A percentile compares a stretch with the other conserved stretches of the same genome.
Conservation (phyloP, 2,797 vertebrate genomes). For the Intellagama lesueurii region DNA sequence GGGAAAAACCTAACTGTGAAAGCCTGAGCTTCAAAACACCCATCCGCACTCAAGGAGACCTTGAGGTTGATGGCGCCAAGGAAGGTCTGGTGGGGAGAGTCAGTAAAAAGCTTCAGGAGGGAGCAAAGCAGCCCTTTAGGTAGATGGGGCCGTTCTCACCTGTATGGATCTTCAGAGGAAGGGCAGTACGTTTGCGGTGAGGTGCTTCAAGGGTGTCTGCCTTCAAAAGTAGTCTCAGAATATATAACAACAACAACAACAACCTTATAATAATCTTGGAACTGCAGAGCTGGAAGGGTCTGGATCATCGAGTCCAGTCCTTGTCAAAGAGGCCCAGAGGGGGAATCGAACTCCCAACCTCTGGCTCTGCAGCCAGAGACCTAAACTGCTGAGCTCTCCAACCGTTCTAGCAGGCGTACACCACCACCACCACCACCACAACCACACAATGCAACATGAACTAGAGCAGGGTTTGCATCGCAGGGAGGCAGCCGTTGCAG, state of each 20-base stretch:
- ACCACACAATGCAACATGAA: not conserved
- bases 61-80: not conserved
- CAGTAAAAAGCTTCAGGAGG: not conserved
- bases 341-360: no score
- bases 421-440: no score
- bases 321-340: no score
- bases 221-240: no score
- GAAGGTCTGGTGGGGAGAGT: not conserved
- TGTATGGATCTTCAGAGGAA: not conserved
- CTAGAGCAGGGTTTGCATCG: not conserved
- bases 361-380: no score
- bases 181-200: not conserved
- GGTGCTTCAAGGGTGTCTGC: accelerated
- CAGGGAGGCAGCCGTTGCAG: not conserved
- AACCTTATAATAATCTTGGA: no score
- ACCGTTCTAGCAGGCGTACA: no score
- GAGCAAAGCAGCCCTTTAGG: not conserved
- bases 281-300: no score
- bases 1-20: not conserved
- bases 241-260: no score
- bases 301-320: no score
- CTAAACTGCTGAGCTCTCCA: no score
- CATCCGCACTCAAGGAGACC: not conserved
- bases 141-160: not conserved
- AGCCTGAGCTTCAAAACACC: not conserved